Percentiles rank a stretch among this genome's conserved stretches.
Conservation (phyloP, 2,113 vertebrate genomes). For the Raphicerus campestris region DNA sequence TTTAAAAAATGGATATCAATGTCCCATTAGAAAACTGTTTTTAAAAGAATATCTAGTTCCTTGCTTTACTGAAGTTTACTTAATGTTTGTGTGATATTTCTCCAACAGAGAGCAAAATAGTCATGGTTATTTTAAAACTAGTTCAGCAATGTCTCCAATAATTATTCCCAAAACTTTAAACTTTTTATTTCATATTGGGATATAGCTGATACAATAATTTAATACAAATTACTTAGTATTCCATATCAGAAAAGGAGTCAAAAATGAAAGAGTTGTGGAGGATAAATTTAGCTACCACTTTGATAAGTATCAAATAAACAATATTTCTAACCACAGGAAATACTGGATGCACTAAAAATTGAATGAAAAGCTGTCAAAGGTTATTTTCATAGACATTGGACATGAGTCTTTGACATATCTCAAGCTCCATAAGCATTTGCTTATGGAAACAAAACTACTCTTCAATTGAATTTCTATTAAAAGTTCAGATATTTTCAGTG, state of each 20-base stretch:
- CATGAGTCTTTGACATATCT: not conserved
- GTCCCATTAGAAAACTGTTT: rapidly evolving
- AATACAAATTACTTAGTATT: no score
- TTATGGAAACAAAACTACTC: no score
- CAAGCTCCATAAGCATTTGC: not conserved
- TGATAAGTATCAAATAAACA: not conserved
- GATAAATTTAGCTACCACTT: not conserved
- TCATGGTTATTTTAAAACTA: not conserved
- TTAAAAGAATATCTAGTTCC: not conserved
- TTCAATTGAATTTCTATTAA: no score
- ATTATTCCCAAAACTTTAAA: not conserved
- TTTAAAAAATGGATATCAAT: no score
- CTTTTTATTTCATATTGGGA: not conserved
- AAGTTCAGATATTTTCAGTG: no score
- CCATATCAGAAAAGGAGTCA: not conserved
- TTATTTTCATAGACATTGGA: not conserved
- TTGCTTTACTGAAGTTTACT: not conserved
- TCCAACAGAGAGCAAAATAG: not conserved
- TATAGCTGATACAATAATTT: not conserved
- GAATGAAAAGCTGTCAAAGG: not conserved
- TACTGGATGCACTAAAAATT: not conserved
- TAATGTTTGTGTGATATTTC: not conserved
- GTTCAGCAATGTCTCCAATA: no score
- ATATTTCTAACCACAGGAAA: not conserved
- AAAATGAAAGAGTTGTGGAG: not conserved